A percentile compares a stretch with the other conserved stretches of the same genome.
Conservation (phyloP, 2,888 invertebrate species). For the Sussaba pulchella region DNA sequence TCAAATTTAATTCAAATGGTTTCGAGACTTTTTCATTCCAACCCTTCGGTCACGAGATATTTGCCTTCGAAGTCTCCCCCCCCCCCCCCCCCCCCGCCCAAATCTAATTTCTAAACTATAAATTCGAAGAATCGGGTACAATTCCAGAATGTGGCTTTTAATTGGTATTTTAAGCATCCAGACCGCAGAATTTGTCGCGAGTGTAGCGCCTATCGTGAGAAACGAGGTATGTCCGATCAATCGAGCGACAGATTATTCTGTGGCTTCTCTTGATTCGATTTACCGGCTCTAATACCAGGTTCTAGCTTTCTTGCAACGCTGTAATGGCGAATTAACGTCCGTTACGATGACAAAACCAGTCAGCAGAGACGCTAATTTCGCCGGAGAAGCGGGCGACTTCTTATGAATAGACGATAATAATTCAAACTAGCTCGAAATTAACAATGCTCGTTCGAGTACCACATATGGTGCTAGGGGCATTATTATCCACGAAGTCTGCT, state of each 20-base stretch:
- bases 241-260: constrained; percentile 17
- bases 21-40: too few relatives aligned
- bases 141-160: too few relatives aligned
- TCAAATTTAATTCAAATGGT: too few relatives aligned
- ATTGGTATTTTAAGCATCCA: not conserved
- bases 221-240: not conserved
- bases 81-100: too few relatives aligned
- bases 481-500: too few relatives aligned
- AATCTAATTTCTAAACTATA: too few relatives aligned
- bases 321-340: not conserved
- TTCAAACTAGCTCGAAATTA: not conserved
- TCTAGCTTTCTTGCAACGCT: constrained; percentile 20
- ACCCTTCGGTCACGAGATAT: too few relatives aligned
- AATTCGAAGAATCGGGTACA: too few relatives aligned
- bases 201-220: not conserved
- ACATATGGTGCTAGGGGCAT: too few relatives aligned
- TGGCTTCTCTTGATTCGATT: constrained; percentile 49
- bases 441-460: too few relatives aligned
- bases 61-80: too few relatives aligned
- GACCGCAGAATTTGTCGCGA: not conserved
- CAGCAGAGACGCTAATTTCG: constrained; percentile 33
- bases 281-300: constrained; percentile 29
- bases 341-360: constrained; percentile 8
- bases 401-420: not conserved
- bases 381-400: constrained; percentile 1